These are phyloP conservation scores for Raja brachyura DNA, from an alignment of 2,113 vertebrate species.

Conservation along the genomic window DNA sequence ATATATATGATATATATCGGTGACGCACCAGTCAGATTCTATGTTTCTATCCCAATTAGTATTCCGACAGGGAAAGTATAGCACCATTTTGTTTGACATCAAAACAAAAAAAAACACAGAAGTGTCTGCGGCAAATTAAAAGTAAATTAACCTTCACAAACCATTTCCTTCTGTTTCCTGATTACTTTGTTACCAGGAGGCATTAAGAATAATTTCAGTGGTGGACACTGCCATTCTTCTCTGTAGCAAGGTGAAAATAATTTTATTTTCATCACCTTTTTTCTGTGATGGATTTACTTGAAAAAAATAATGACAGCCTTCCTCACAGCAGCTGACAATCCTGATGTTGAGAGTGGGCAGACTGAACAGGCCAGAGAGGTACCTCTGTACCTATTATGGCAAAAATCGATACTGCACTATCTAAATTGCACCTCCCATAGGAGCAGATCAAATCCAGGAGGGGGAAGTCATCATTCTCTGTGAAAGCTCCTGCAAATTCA, in stretches of 20 bases:
- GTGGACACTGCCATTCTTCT: conserved; percentile 59
- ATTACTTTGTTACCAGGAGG: conserved; percentile 57
- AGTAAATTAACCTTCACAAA: conserved; percentile 58
- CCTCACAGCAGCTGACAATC: conserved; percentile 69
- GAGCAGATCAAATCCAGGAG: conserved; percentile 69
- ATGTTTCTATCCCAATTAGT: background rate
- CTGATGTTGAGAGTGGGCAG: conserved; percentile 61
- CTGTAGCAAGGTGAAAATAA: conserved; percentile 78
- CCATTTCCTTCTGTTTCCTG: conserved; percentile 48
- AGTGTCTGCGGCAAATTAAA: conserved; percentile 59
- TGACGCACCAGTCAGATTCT: background rate
- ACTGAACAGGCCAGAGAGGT: conserved; percentile 63
- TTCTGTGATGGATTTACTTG: conserved; percentile 66
- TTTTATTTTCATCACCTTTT: conserved; percentile 69
- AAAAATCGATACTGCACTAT: conserved; percentile 77
- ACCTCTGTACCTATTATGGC: conserved; percentile 75
- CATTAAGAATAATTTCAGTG: conserved; percentile 57
- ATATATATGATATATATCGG: background rate
- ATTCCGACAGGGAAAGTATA: background rate
- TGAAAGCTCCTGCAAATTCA: conserved; percentile 62
- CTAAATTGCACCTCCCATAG: conserved; percentile 78
- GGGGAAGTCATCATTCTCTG: conserved; percentile 68
- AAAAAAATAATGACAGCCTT: conserved; percentile 69
- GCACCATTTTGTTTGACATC: background rate
- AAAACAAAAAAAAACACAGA: conserved; percentile 34